Evolutionary conservation across 2,113 vertebrate species (phyloP).

Genomic region (Microtus ochrogaster): DNA sequence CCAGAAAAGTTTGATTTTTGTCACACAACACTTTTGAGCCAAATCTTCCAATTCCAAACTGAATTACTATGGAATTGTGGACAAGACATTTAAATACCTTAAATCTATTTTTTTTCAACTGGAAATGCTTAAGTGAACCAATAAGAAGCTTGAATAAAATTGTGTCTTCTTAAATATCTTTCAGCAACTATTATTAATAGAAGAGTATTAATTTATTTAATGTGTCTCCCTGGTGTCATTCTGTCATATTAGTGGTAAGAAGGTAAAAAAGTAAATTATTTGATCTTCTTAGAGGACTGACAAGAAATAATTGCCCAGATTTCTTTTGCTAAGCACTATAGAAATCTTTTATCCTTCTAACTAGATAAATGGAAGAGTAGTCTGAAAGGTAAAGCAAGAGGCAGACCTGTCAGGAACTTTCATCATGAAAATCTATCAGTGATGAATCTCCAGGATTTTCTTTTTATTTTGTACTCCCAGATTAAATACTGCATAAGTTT

Average conservation of each 20-base stretch:
- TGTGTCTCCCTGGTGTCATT: not conserved
- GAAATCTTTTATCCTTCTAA: not conserved
- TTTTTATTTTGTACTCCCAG: not conserved
- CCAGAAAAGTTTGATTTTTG: not conserved
- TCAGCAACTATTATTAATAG: not conserved
- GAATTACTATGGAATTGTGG: not conserved
- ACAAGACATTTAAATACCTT: not conserved
- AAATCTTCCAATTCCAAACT: not conserved
- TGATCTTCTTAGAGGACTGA: not conserved
- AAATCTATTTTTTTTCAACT: not conserved
- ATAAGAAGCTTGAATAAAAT: not conserved
- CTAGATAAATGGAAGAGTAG: not conserved
- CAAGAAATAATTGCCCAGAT: not conserved
- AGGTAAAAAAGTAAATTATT: slow-evolving; percentile 8
- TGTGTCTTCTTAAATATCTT: not conserved
- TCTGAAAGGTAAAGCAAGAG: not conserved
- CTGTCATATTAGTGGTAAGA: not conserved
- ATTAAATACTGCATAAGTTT: not conserved
- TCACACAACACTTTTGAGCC: not conserved
- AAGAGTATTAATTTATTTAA: slow-evolving; percentile 19
- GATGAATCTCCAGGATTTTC: not conserved
- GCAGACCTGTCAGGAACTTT: not conserved
- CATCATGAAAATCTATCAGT: not conserved
- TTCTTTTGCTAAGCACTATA: not conserved
- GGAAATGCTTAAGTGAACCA: not conserved